These are phyloP conservation scores for Ellobius talpinus DNA, from an alignment of 2,113 vertebrate genomes.

Conservation along the genomic window DNA sequence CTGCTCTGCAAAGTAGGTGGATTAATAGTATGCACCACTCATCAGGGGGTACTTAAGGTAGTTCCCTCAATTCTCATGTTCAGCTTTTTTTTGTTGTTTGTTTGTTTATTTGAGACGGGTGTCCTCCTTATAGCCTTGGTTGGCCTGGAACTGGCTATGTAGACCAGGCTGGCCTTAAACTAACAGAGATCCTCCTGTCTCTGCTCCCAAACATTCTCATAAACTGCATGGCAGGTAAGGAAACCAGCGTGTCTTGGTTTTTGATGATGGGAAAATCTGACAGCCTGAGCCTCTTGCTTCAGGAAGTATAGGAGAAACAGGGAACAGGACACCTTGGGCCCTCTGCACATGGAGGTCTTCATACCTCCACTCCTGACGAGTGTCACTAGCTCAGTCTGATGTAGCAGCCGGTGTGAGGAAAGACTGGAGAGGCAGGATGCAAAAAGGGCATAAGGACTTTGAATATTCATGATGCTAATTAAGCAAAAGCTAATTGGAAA, in stretches of 20 bases:
- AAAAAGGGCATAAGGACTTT: conserved; percentile 6
- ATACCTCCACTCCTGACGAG: neutral
- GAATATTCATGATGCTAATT: conserved; percentile 80
- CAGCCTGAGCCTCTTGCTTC: neutral
- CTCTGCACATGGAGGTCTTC: neutral
- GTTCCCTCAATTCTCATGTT: neutral
- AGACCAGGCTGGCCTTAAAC: neutral
- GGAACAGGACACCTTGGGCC: neutral
- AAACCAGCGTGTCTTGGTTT: neutral
- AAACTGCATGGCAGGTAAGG: neutral
- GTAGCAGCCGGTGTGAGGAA: neutral
- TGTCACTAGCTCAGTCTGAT: neutral
- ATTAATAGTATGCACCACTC: neutral
- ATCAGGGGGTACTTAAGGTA: neutral
- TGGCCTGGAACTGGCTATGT: neutral
- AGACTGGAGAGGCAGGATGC: neutral
- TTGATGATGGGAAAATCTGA: neutral
- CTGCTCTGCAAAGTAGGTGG: neutral
- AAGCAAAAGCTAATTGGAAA: conserved; percentile 81
- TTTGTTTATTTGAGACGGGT: neutral
- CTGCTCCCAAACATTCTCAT: neutral
- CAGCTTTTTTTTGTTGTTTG: conserved; percentile 19
- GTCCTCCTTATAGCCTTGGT: neutral
- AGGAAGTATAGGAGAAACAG: neutral
- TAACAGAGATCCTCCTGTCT: neutral